Evolutionary conservation across 2,888 invertebrate genomes (phyloP).

Genomic region (Campoplex capitator): DNA sequence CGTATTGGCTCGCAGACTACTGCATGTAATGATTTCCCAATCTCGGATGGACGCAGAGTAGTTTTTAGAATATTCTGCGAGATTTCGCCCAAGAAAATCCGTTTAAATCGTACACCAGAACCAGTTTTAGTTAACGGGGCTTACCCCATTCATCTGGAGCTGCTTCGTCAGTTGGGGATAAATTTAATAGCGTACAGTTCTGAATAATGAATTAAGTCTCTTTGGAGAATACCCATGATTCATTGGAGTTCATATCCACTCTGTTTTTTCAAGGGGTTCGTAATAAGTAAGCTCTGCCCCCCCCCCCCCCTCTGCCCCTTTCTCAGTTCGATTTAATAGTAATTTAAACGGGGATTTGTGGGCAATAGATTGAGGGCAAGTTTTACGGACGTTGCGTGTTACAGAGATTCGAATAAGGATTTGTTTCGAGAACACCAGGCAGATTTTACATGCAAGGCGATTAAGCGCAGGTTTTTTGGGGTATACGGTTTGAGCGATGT

Average conservation of each 20-base stretch:
- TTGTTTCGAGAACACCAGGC: constrained; percentile 18
- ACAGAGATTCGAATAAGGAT: constrained; percentile 42
- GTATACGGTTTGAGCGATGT: constrained; percentile 38
- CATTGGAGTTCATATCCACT: constrained; percentile 11
- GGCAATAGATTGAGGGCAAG: constrained; percentile 28
- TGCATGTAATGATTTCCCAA: constrained; percentile 16
- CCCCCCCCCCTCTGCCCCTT: not conserved
- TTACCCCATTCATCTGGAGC: not conserved
- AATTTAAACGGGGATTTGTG: constrained; percentile 51
- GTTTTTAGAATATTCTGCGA: not conserved
- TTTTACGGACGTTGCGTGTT: constrained; percentile 2
- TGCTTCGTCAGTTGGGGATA: not conserved
- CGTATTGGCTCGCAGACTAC: constrained; percentile 20
- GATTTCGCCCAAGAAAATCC: constrained; percentile 10
- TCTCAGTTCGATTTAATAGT: constrained; percentile 51
- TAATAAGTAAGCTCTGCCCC: constrained; percentile 34
- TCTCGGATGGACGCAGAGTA: not conserved
- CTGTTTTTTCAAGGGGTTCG: constrained; percentile 16
- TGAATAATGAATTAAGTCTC: constrained; percentile 21
- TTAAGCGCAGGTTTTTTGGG: constrained; percentile 40
- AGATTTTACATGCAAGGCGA: constrained; percentile 51
- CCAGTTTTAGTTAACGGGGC: not conserved
- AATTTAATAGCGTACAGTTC: constrained; percentile 44
- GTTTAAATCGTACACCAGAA: not conserved
- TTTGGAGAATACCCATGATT: constrained; percentile 32